Evolutionary conservation across 2,888 invertebrate genomes (phyloP).

Genomic region (Trissolcus brochymenae): DNA sequence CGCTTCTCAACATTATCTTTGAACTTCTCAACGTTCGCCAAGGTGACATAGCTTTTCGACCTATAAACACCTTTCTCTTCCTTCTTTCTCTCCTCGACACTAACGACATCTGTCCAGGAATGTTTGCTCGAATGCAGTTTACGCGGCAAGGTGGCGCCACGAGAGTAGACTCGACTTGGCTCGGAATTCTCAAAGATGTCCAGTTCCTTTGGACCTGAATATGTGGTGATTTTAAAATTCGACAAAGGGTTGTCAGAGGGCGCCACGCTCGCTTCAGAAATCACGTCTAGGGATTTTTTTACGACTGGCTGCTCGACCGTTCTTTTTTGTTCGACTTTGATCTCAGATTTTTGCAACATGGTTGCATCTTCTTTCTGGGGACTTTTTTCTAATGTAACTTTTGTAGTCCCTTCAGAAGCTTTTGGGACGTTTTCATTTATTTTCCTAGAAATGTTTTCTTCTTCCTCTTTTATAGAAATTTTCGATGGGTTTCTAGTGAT

Average conservation of each 20-base stretch:
- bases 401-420: not conserved
- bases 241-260: constrained; percentile 71
- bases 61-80: constrained; percentile 62
- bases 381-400: not conserved
- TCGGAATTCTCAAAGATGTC: constrained; percentile 66
- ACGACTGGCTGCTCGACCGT: not conserved
- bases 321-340: constrained; percentile 64
- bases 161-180: constrained; percentile 33
- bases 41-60: constrained; percentile 70
- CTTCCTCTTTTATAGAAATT: too few relatives aligned
- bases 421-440: too few relatives aligned
- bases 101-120: not conserved
- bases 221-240: constrained; percentile 73
- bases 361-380: constrained; percentile 58
- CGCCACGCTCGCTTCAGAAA: constrained; percentile 65
- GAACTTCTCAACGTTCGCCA: constrained; percentile 64
- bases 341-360: constrained; percentile 68
- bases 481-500: not conserved
- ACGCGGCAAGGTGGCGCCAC: constrained; percentile 61
- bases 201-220: constrained; percentile 68
- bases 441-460: too few relatives aligned
- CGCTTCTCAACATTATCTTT: constrained; percentile 35
- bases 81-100: constrained; percentile 18
- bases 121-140: constrained; percentile 32
- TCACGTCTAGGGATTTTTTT: constrained; percentile 18